Base-by-base conservation (phyloP, 2,113 vertebrate genomes). In the Numida meleagris region DNA sequence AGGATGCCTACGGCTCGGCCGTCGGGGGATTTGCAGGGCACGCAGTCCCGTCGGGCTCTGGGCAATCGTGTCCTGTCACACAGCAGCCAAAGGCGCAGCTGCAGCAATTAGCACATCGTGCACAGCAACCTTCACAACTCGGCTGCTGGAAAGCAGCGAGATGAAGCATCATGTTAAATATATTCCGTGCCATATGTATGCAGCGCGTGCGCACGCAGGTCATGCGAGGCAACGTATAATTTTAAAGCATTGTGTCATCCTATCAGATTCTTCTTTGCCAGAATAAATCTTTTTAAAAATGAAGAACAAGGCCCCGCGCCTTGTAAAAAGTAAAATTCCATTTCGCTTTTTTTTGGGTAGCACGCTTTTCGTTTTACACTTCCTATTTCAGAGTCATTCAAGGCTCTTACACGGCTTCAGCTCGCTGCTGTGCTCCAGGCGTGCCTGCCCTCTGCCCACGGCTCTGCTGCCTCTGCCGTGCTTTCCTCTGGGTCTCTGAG, bases 401-500 rank as follows among this genome's bases (percentile, higher is more conserved):
- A 59, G 15, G 2, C 15, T 43, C 70, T 38, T 0, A 1, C 3
- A 46, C 2, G 19, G 53, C 62, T 55, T 46, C 29, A 29, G 62
- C 57, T 58, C 9, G 38, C 51, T 61, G 4, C 76, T 13, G 29
- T 6, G 34, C 80, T 21, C 4, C 48, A 50, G 48, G 48, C 23
- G 7, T 50, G 25, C 48, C 48, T 27, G 40, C 33, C 23, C 18
- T 4, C 19, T 53, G 43, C 20, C 45, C 33, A 0, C 2, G 27
- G 7, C 1, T 24, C 29, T 10, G 11, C 24, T 38, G 6, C 7
- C 36, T 53, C 13, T 5, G 36, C 42, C 6, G 0, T 2, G 2
- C 9, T 20, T 42, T 36, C 12, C 77, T 46, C 61, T 6, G 77
- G 9, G 31, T 31, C 61, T 58, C 1, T n/a, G 7, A 3, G 46